A percentile compares a stretch with the other conserved stretches of the same genome.
These are phyloP conservation scores for Parelbella ahira DNA, from an alignment of 2,888 invertebrate genomes.

Conservation along the genomic window DNA sequence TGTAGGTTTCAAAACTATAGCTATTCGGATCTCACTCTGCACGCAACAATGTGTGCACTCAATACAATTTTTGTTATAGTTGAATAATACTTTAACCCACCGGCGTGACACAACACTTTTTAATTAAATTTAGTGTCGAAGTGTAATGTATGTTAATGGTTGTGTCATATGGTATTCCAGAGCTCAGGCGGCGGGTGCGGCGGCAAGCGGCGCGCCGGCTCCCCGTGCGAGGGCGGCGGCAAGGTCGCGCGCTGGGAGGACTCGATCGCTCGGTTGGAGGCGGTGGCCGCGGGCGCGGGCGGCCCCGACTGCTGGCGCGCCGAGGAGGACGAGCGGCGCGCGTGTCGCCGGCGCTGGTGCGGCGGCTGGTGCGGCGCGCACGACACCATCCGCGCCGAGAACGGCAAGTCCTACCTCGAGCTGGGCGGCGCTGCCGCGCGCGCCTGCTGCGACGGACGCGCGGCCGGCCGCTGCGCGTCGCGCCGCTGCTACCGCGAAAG, in stretches of 20 bases:
- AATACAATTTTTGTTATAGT: no score
- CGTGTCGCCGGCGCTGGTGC: conserved; percentile 80
- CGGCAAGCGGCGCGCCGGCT: conserved; percentile 76
- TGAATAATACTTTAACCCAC: no score
- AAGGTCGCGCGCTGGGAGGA: conserved; percentile 77
- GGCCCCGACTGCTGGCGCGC: conserved; percentile 81
- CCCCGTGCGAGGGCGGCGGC: conserved; percentile 75
- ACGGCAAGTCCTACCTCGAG: conserved; percentile 94
- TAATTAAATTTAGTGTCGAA: no score
- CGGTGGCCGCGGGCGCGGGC: conserved; percentile 82
- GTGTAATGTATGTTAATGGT: background rate
- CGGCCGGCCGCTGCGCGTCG: conserved; percentile 88
- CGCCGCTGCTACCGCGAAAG: conserved; percentile 91
- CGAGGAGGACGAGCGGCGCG: conserved; percentile 76
- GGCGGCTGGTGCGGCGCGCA: conserved; percentile 80
- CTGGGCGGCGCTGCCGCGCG: conserved; percentile 89
- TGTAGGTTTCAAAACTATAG: no score
- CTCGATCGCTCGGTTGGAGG: conserved; percentile 73
- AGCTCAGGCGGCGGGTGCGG: conserved; percentile 78
- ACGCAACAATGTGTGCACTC: no score
- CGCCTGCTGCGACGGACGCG: conserved; percentile 87
- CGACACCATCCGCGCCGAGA: conserved; percentile 93
- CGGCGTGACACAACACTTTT: no score
- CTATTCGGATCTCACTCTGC: no score
- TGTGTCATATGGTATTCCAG: conserved; percentile 48